A percentile compares a stretch with the other conserved stretches of the same genome.
Evolutionary conservation across 1,140 invertebrate genomes (phyloP).

Genomic region (Paracyclopina nana): DNA sequence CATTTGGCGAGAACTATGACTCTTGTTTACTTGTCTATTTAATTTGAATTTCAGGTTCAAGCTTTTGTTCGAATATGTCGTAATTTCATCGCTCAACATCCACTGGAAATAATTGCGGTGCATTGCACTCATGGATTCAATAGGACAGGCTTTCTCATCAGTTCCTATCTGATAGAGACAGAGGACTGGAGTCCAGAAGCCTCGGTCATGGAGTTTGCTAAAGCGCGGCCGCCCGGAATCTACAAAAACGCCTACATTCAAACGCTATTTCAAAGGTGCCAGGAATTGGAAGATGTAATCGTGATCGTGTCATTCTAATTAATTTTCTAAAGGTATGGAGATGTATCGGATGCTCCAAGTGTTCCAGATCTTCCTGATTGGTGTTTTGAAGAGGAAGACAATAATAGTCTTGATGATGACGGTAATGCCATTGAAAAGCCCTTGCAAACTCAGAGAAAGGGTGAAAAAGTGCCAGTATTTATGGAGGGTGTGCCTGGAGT

Average conservation of each 20-base stretch:
- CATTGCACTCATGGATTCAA: conserved; percentile 99
- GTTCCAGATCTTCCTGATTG: conserved; percentile 58
- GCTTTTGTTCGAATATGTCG: conserved; percentile 52
- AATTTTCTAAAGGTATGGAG: conserved; percentile 69
- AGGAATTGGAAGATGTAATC: too few species aligned
- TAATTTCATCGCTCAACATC: conserved; percentile 51
- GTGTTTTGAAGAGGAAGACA: conserved; percentile 33
- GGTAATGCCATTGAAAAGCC: conserved; percentile 18
- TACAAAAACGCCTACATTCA: conserved; percentile 45
- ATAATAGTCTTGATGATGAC: conserved; percentile 21
- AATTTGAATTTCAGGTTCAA: neutral
- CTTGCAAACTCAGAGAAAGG: neutral
- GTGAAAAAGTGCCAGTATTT: conserved; percentile 32
- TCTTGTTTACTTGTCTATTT: neutral
- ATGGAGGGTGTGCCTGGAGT: conserved; percentile 63
- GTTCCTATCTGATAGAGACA: conserved; percentile 66
- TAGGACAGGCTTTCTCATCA: conserved; percentile 82
- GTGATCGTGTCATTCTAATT: too few species aligned
- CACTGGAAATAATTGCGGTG: conserved; percentile 57
- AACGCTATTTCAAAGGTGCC: conserved; percentile 35
- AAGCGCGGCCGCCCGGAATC: conserved; percentile 39
- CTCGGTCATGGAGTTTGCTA: conserved; percentile 52
- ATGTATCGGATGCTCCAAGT: conserved; percentile 39
- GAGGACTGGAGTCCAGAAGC: conserved; percentile 53
- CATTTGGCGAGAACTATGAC: too few species aligned